Evolutionary conservation across 2,113 vertebrate genomes (phyloP).

Genomic region (Nannobrachium achirus): DNA sequence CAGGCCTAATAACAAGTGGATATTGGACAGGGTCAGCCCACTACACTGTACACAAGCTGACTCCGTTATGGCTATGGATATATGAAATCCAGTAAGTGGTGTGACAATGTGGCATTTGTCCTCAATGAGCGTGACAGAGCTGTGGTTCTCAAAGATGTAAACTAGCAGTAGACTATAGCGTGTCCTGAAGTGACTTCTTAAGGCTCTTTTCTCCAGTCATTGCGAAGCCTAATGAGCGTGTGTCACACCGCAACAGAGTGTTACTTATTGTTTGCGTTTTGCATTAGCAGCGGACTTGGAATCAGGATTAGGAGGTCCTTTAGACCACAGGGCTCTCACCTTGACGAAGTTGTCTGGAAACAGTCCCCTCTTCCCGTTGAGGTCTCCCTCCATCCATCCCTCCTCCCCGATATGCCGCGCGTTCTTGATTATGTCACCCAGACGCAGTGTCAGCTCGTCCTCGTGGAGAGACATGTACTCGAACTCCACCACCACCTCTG

Average conservation of each 20-base stretch:
- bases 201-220: too few species aligned
- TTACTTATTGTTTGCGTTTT: too few species aligned
- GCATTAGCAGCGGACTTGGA: background rate
- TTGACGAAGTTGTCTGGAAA: slow-evolving; percentile 99
- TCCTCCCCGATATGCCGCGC: slow-evolving; percentile 92
- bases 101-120: too few species aligned
- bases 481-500: slow-evolving; percentile 94
- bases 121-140: too few species aligned
- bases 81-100: too few species aligned
- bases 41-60: background rate
- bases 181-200: background rate
- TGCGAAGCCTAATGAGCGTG: too few species aligned
- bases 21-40: background rate
- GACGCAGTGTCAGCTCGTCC: slow-evolving; percentile 91
- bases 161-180: too few species aligned
- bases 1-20: background rate
- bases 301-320: background rate
- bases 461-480: slow-evolving; percentile 93
- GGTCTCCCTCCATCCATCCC: slow-evolving; percentile 96
- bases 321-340: slow-evolving; percentile 72
- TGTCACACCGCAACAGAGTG: too few species aligned
- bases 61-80: background rate
- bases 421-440: slow-evolving; percentile 92
- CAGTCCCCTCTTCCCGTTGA: slow-evolving; percentile 90
- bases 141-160: too few species aligned